Conservation (phyloP, 2,113 vertebrate species). For the Psephotus haematonotus region DNA sequence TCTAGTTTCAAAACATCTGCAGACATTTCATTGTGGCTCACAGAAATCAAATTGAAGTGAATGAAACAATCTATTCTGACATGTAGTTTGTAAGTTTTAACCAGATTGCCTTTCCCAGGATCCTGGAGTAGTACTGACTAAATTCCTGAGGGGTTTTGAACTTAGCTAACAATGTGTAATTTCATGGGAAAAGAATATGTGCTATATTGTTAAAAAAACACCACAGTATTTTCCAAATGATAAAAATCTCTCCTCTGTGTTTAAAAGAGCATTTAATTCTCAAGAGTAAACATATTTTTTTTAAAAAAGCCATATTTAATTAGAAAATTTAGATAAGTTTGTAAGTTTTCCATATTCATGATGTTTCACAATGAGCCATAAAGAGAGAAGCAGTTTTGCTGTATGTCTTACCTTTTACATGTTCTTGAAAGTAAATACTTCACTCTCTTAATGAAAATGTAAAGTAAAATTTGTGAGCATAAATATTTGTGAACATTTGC, state of each 20-base stretch:
- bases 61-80: not conserved
- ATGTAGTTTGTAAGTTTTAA: not conserved
- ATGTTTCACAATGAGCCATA: not conserved
- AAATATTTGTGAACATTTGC: not conserved
- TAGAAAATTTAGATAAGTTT: not conserved
- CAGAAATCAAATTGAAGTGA: not conserved
- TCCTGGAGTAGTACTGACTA: not conserved
- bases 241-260: not conserved
- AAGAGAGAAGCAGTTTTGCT: not conserved
- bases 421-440: not conserved
- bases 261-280: not conserved
- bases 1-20: not conserved
- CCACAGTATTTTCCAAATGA: not conserved
- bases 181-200: not conserved
- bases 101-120: not conserved
- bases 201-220: not conserved
- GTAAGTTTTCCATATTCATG: not conserved
- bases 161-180: rapidly evolving
- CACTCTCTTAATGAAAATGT: not conserved
- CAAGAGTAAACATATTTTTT: not conserved
- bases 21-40: not conserved
- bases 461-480: not conserved
- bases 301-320: no score
- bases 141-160: not conserved
- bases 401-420: not conserved